phyloP scores from a whole-genome alignment of 37 sponge, comb jelly and placozoan genomes.

The Crambe crambe region DNA sequence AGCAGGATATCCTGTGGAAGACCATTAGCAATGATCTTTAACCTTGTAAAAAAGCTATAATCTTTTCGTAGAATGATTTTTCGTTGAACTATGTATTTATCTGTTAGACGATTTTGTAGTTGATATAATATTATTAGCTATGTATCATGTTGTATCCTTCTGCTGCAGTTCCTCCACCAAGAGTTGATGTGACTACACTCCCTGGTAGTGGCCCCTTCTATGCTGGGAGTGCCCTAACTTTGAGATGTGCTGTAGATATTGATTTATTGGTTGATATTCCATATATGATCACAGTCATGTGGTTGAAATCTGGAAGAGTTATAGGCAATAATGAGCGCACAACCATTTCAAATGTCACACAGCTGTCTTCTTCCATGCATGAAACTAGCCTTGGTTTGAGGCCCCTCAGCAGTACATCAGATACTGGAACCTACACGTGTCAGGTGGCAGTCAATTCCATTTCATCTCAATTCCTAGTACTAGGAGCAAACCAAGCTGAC shows the following conservation, averaged over 20 bases:
- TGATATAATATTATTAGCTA: no score
- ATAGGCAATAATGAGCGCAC: neutral
- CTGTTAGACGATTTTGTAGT: no score
- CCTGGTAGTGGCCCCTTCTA: slow-evolving; percentile 9
- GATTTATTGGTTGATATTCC: slow-evolving; percentile 1
- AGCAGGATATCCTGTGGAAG: no score
- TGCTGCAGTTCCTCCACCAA: slow-evolving; percentile 4
- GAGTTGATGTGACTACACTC: neutral
- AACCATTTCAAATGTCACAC: neutral
- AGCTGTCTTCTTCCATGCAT: neutral
- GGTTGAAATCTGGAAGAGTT: slow-evolving; percentile 6
- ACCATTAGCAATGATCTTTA: no score
- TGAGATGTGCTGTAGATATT: slow-evolving; percentile 1
- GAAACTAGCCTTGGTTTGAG: neutral
- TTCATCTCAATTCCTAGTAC: neutral
- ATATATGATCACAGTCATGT: neutral
- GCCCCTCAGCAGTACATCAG: neutral
- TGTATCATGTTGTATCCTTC: no score
- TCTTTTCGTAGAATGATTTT: no score
- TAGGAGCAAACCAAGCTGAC: neutral
- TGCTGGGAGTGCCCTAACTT: slow-evolving; percentile 4
- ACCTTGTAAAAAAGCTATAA: no score
- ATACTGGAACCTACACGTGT: slow-evolving; percentile 15
- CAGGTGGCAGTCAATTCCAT: neutral
- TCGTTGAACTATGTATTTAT: no score